Evolutionary conservation across 2,888 invertebrate species (phyloP).

Genomic region (Heliothis peltigera): DNA sequence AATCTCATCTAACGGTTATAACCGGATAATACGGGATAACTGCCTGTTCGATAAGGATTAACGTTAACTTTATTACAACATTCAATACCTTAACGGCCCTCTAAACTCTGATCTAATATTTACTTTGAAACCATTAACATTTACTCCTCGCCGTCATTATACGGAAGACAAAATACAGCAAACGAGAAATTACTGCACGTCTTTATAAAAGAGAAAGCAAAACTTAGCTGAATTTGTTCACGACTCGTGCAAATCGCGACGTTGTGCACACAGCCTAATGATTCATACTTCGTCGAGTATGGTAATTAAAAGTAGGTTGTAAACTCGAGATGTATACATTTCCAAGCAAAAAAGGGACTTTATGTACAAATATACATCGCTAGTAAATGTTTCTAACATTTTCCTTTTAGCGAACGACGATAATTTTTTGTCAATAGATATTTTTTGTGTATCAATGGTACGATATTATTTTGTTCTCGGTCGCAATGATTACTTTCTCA

Average conservation of each 20-base stretch:
- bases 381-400: conserved; percentile 45
- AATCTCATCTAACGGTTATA: conserved; percentile 57
- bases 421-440: conserved; percentile 49
- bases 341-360: conserved; percentile 41
- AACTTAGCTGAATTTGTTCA: conserved; percentile 37
- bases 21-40: conserved; percentile 59
- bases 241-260: conserved; percentile 38
- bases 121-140: conserved; percentile 32
- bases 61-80: conserved; percentile 58
- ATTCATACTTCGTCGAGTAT: conserved; percentile 50
- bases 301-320: conserved; percentile 64
- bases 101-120: conserved; percentile 44
- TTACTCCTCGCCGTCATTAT: conserved; percentile 38
- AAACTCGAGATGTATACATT: conserved; percentile 47
- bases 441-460: conserved; percentile 51
- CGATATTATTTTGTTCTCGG: conserved; percentile 50
- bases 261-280: conserved; percentile 45
- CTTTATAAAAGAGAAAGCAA: conserved; percentile 18
- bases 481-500: conserved; percentile 62
- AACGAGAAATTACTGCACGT: conserved; percentile 27
- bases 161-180: conserved; percentile 36
- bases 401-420: conserved; percentile 46
- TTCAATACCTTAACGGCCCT: conserved; percentile 52
- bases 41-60: conserved; percentile 63
- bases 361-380: conserved; percentile 17